These are phyloP conservation scores for Maniola jurtina DNA, from an alignment of 1,140 invertebrate genomes.

Conservation along the genomic window DNA sequence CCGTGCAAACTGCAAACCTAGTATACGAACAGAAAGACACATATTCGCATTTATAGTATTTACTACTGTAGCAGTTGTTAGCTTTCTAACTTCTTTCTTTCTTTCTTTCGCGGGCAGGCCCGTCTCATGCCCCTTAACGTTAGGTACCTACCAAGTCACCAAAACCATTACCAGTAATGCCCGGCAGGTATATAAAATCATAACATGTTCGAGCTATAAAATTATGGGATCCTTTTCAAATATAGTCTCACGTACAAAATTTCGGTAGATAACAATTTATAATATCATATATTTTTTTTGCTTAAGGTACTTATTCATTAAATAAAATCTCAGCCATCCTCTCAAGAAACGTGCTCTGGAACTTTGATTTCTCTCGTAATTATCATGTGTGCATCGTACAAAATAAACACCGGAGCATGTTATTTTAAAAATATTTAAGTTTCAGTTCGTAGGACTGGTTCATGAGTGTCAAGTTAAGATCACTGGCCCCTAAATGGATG, in stretches of 20 bases:
- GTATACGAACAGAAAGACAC: no score
- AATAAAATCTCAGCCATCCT: background rate
- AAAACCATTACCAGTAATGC: no score
- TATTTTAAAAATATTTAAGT: slow-evolving; percentile 2
- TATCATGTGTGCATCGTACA: slow-evolving; percentile 2
- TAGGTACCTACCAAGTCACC: no score
- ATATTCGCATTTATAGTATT: no score
- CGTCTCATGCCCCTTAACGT: no score
- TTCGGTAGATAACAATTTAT: background rate
- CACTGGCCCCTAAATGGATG: background rate
- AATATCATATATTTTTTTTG: background rate
- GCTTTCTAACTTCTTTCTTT: no score
- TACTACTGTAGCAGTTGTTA: no score
- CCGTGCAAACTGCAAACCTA: no score
- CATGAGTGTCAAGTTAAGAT: background rate
- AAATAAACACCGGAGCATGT: background rate
- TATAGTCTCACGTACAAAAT: background rate
- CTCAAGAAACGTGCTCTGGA: background rate
- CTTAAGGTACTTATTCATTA: background rate
- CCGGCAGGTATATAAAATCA: background rate
- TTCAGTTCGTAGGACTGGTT: background rate
- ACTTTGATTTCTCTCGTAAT: slow-evolving; percentile 1
- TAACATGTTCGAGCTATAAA: no score
- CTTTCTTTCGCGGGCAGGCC: no score
- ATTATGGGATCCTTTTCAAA: background rate